These are phyloP conservation scores for Pristionchus exspectatus DNA, from an alignment of 2,888 invertebrate genomes.

Conservation along the genomic window DNA sequence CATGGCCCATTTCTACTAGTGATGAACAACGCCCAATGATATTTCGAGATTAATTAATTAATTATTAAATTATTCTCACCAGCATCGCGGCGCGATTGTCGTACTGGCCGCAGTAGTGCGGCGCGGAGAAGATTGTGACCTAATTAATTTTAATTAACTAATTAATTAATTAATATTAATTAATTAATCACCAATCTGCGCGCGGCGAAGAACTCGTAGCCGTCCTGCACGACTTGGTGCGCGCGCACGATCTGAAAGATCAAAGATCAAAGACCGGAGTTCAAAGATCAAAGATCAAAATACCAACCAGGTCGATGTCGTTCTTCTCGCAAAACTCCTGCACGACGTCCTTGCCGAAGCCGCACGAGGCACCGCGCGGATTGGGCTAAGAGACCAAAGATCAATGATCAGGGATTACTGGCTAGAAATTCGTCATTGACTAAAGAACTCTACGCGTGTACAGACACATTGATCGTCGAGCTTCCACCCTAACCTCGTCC, in stretches of 20 bases:
- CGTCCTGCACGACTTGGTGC: slow-evolving; percentile 80
- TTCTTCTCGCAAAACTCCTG: slow-evolving; percentile 26
- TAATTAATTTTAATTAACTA: slow-evolving; percentile 29
- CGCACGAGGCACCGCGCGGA: slow-evolving; percentile 6
- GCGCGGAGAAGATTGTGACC: slow-evolving; percentile 67
- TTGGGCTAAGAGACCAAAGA: neutral
- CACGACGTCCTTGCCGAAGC: slow-evolving; percentile 20
- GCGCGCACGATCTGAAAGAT: slow-evolving; percentile 81
- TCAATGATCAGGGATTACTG: neutral
- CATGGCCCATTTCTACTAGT: neutral
- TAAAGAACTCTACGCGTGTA: too few relatives aligned
- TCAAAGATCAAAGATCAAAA: neutral
- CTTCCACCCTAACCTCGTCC: too few relatives aligned
- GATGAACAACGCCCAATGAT: neutral
- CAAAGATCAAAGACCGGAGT: neutral
- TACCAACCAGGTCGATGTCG: slow-evolving; percentile 12
- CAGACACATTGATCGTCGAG: too few relatives aligned
- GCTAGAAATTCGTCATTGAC: neutral
- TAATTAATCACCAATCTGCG: slow-evolving; percentile 55
- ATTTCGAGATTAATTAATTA: too few relatives aligned
- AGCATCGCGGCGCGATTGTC: slow-evolving; percentile 59
- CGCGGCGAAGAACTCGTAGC: slow-evolving; percentile 64
- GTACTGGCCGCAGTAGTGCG: slow-evolving; percentile 65
- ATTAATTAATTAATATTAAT: neutral
- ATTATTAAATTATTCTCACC: neutral